Evolutionary conservation across 2,888 invertebrate species (phyloP), one percentile per base, ranked within the genome.

Genomic region (Choristoneura rosaceana): DNA sequence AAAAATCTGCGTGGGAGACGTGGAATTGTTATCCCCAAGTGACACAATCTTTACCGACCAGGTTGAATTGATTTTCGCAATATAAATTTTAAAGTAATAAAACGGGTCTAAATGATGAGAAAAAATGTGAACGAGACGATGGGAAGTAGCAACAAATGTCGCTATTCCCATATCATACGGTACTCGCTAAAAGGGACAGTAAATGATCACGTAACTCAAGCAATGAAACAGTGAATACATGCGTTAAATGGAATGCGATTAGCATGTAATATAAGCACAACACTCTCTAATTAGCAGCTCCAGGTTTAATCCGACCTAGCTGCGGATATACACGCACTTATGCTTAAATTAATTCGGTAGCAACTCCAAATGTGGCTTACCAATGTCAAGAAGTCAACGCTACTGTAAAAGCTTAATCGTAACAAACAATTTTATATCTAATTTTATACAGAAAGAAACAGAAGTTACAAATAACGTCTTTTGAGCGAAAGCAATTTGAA

Each of bases 201-300:
- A 41, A 61, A 71, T 47, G 65, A 52, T 73, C 64, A 71, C 58
- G 69, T 69, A 25, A 62, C 45, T 12, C 58, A 34, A 58, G 58
- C 66, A 55, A 62, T 70, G 71, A 71, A 69, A 77, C 76, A 60
- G 73, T 74, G 77, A 74, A 80, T 78, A 81, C 80, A 81, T 78
- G 80, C 71, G 59, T 68, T 74, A 75, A 81, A 81, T 81, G 80
- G 79, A 79, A 81, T 77, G 78, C 82, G 82, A 86, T 86, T 83
- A 85, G 83, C 83, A 85, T 85, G 85, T 87, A 88, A 88, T 86
- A 84, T 78, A 83, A 87, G 81, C 83, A 84, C 81, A 86, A 84
- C 83, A 81, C 82, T 79, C 79, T 74, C 84, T 90, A 90, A 91
- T 91, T 88, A 91, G 86, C 84, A 81, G 82, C 83, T 84, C 76